Percentiles rank a stretch among this genome's conserved stretches.
Evolutionary conservation across 1,140 invertebrate species (phyloP).

Genomic region (Drosophila jambulina): DNA sequence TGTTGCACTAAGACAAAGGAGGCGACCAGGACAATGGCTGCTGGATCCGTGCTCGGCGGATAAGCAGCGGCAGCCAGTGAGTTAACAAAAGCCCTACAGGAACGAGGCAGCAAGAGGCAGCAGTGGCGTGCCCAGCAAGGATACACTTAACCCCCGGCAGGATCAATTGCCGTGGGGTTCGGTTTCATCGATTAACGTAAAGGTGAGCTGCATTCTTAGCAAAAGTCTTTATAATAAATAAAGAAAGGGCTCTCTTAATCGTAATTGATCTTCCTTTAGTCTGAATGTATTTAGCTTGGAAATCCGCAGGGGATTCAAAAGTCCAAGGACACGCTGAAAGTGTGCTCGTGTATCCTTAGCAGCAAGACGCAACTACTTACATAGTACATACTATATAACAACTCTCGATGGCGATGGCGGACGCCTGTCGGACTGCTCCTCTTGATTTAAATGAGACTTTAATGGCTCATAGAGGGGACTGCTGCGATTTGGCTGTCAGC

Average conservation of each 20-base stretch:
- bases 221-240: not conserved
- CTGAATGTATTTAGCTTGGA: not conserved
- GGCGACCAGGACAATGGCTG: slow-evolving; percentile 54
- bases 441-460: slow-evolving; percentile 45
- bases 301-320: not conserved
- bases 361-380: slow-evolving; percentile 1
- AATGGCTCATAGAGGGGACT: slow-evolving; percentile 30
- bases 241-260: not conserved
- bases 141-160: slow-evolving; percentile 21
- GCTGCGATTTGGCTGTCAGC: slow-evolving; percentile 12
- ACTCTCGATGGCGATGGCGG: slow-evolving; percentile 15
- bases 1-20: slow-evolving; percentile 59
- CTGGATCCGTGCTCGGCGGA: slow-evolving; percentile 23
- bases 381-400: not conserved
- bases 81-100: slow-evolving; percentile 15
- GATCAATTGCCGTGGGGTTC: not conserved
- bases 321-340: not conserved
- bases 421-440: slow-evolving; percentile 14
- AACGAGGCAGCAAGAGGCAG: slow-evolving; percentile 5
- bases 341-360: slow-evolving; percentile 5
- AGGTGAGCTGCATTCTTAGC: not conserved
- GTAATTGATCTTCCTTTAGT: not conserved
- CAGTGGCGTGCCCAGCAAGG: not conserved
- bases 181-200: not conserved
- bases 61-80: slow-evolving; percentile 29